phyloP scores from a whole-genome alignment of 2,797 vertebrate species.

The Gymnoscopelus microlampas region DNA sequence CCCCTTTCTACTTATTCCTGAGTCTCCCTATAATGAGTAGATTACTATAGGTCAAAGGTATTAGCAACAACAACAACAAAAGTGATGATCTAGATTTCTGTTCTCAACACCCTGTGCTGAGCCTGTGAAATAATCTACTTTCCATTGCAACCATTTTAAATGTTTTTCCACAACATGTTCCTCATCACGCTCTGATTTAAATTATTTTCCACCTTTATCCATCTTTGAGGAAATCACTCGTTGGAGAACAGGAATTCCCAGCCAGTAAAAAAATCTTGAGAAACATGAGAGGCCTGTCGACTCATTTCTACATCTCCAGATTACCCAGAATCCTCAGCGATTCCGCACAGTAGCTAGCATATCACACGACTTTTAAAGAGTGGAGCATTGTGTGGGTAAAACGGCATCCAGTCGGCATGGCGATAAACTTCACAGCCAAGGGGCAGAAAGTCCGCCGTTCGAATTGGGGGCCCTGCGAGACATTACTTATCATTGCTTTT shows the following conservation, averaged over 20 bases:
- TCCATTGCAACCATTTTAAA: conserved; percentile 38
- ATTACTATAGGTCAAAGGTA: no score
- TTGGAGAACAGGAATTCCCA: conserved; percentile 56
- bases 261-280: conserved; percentile 48
- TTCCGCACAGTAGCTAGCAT: conserved; percentile 62
- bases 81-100: conserved; percentile 42
- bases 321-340: conserved; percentile 42
- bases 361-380: conserved; percentile 55
- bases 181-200: conserved; percentile 38
- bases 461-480: conserved; percentile 59
- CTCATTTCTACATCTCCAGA: conserved; percentile 55
- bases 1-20: no score
- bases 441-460: conserved; percentile 46
- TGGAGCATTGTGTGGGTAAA: conserved; percentile 13
- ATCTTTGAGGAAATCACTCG: conserved; percentile 45
- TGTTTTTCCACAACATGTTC: conserved; percentile 58
- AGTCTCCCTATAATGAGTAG: no score
- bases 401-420: conserved; percentile 35
- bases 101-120: conserved; percentile 14
- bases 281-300: conserved; percentile 51
- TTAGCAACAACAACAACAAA: conserved; percentile 15
- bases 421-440: conserved; percentile 67
- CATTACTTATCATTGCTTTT: conserved; percentile 79
- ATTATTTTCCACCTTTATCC: conserved; percentile 59
- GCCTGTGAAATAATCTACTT: conserved; percentile 20